Evolutionary conservation across 2,113 vertebrate species (phyloP).

Genomic region (Sminthopsis crassicaudata): DNA sequence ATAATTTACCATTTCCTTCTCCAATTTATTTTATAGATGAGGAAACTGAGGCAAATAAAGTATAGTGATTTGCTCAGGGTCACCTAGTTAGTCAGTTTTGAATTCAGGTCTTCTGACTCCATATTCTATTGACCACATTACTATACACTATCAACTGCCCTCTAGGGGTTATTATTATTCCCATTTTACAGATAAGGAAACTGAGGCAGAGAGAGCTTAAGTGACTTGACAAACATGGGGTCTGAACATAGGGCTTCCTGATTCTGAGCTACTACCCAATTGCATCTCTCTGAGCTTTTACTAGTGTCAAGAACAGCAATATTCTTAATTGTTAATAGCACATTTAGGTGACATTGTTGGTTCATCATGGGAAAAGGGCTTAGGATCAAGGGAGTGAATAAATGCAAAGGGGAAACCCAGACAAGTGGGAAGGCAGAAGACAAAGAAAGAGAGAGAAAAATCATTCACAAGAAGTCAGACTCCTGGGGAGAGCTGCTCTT

Average conservation of each 20-base stretch:
- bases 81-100: neutral
- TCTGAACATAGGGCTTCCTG: neutral
- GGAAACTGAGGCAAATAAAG: neutral
- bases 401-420: neutral
- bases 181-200: neutral
- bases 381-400: neutral
- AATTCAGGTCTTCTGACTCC: neutral
- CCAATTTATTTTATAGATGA: neutral
- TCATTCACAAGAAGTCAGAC: neutral
- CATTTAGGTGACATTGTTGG: neutral
- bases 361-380: neutral
- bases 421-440: neutral
- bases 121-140: neutral
- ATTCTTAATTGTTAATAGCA: no score
- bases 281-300: neutral
- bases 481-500: neutral
- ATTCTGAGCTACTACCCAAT: neutral
- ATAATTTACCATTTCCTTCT: neutral
- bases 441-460: neutral
- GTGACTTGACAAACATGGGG: neutral
- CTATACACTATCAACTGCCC: neutral
- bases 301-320: neutral
- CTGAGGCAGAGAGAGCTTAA: neutral
- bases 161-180: neutral
- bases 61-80: neutral